Evolutionary conservation across 2,113 vertebrate species (phyloP).

Genomic region (Geococcyx californianus): DNA sequence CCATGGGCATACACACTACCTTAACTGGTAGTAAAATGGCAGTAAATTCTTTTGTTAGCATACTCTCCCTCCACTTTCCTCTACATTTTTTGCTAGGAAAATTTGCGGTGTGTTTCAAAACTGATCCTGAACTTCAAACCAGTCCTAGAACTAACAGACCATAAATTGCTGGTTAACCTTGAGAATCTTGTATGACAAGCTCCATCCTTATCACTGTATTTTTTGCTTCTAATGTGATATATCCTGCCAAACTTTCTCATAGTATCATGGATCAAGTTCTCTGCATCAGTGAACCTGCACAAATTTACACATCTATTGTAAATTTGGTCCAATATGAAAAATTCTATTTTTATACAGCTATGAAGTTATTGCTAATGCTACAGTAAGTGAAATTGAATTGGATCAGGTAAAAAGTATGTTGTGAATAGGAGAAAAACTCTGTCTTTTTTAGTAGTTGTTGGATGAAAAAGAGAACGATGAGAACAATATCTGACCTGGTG

Average conservation of each 20-base stretch:
- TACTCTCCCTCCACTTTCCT: background rate
- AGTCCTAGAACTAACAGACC: background rate
- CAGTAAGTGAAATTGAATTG: background rate
- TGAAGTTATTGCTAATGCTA: background rate
- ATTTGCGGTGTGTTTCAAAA: background rate
- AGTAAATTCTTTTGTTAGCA: background rate
- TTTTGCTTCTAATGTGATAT: background rate
- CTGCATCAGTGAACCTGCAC: background rate
- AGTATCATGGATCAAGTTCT: background rate
- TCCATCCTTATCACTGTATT: background rate
- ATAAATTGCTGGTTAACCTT: slow-evolving; percentile 14
- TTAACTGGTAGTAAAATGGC: background rate
- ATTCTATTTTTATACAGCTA: background rate
- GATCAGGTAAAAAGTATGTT: background rate
- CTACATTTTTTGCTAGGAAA: background rate
- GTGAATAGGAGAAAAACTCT: background rate
- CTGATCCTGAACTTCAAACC: background rate
- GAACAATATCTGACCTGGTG: background rate
- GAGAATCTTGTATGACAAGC: background rate
- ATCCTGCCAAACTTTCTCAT: background rate
- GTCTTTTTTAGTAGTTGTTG: background rate
- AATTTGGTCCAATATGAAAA: background rate
- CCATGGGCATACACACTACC: background rate
- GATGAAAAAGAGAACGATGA: background rate
- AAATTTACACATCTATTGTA: background rate